phyloP scores from a whole-genome alignment of 2,888 invertebrate genomes.

The Leucoptera coffeella region DNA sequence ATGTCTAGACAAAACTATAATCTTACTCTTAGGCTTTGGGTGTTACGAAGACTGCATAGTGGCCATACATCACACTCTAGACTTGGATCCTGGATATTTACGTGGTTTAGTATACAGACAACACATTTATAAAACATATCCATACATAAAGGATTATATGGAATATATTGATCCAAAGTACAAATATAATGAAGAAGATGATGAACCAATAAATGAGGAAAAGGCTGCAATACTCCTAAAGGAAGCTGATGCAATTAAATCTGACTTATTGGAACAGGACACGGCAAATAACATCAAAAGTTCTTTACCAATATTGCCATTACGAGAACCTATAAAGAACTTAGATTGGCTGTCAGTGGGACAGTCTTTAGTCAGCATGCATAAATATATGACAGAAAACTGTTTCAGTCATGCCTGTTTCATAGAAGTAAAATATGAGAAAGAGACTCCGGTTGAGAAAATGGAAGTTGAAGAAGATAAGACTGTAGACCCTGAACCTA shows the following conservation, averaged over 20 bases:
- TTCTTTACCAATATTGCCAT: slow-evolving; percentile 47
- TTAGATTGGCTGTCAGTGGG: slow-evolving; percentile 63
- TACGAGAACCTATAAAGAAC: slow-evolving; percentile 53
- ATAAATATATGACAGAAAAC: slow-evolving; percentile 57
- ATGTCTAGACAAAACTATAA: slow-evolving; percentile 77
- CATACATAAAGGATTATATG: slow-evolving; percentile 62
- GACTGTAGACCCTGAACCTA: slow-evolving; percentile 2
- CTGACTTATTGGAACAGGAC: slow-evolving; percentile 43
- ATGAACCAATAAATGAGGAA: slow-evolving; percentile 40
- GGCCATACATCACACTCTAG: slow-evolving; percentile 66
- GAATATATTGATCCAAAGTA: slow-evolving; percentile 55
- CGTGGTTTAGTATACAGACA: slow-evolving; percentile 70
- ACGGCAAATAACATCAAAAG: slow-evolving; percentile 45
- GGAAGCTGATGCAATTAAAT: slow-evolving; percentile 52
- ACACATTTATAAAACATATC: slow-evolving; percentile 64
- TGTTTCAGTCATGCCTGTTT: slow-evolving; percentile 50
- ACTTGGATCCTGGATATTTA: slow-evolving; percentile 64
- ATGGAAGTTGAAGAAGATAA: slow-evolving; percentile 16
- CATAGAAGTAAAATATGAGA: slow-evolving; percentile 26
- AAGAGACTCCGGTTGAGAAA: slow-evolving; percentile 18
- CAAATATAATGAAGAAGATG: slow-evolving; percentile 30
- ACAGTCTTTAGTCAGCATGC: slow-evolving; percentile 57
- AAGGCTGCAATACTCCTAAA: slow-evolving; percentile 47
- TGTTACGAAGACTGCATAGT: slow-evolving; percentile 73
- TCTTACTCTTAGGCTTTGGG: slow-evolving; percentile 64